Conservation (phyloP, 2,888 invertebrate genomes). For the Drosophila barbarae region DNA sequence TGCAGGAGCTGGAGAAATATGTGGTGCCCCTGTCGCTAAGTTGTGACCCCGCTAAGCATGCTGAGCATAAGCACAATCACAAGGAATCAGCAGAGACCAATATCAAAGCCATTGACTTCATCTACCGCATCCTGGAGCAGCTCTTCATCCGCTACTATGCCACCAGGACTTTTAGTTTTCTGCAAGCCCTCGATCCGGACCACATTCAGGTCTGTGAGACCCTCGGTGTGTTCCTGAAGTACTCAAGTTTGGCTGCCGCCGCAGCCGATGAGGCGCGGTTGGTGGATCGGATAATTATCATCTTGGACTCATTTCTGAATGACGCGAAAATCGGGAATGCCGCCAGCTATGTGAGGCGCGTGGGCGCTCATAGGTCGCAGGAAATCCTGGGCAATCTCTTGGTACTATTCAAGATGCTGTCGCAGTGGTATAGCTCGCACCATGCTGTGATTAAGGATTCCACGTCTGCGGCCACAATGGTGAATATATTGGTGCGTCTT, state of each 20-base stretch:
- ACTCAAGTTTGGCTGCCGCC: slow-evolving; percentile 58
- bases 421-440: slow-evolving; percentile 73
- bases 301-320: slow-evolving; percentile 70
- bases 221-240: slow-evolving; percentile 71
- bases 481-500: slow-evolving; percentile 63
- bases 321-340: slow-evolving; percentile 64
- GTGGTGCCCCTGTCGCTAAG: slow-evolving; percentile 11
- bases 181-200: slow-evolving; percentile 44
- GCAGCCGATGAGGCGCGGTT: slow-evolving; percentile 61
- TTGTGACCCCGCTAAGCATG: not conserved
- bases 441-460: slow-evolving; percentile 65
- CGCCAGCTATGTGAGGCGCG: slow-evolving; percentile 71
- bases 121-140: slow-evolving; percentile 57
- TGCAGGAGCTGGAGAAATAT: slow-evolving; percentile 22
- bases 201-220: slow-evolving; percentile 71
- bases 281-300: slow-evolving; percentile 58
- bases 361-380: slow-evolving; percentile 72
- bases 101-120: slow-evolving; percentile 39
- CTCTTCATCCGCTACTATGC: slow-evolving; percentile 65
- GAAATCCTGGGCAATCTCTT: slow-evolving; percentile 71
- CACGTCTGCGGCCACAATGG: slow-evolving; percentile 52
- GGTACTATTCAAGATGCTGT: slow-evolving; percentile 67
- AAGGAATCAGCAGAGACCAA: not conserved
- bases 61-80: not conserved
- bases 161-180: slow-evolving; percentile 56